These are phyloP conservation scores for Lateolabrax maculatus DNA, from an alignment of 2,797 vertebrate genomes.

Conservation along the genomic window DNA sequence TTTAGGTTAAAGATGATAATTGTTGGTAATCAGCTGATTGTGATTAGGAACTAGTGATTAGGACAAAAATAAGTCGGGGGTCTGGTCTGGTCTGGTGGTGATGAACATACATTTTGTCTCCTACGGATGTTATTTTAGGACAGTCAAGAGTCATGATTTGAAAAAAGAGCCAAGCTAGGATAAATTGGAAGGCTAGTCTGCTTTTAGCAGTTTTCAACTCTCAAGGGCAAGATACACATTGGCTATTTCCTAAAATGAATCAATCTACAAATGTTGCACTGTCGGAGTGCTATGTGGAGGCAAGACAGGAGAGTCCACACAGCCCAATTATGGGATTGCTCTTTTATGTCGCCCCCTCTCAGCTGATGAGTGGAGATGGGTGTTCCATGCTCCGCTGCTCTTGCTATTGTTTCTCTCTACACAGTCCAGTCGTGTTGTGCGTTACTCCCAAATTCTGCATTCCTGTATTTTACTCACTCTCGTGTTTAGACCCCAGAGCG, in stretches of 20 bases:
- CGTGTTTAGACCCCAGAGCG: conserved; percentile 49
- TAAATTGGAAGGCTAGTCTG: background rate
- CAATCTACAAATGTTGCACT: conserved; percentile 24
- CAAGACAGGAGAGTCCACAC: conserved; percentile 46
- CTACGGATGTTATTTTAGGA: background rate
- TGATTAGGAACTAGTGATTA: conserved; percentile 48
- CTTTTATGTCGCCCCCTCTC: conserved; percentile 57
- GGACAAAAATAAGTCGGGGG: conserved; percentile 34
- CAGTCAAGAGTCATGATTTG: background rate
- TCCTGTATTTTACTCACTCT: conserved; percentile 64
- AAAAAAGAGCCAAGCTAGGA: background rate
- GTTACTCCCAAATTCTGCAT: conserved; percentile 53
- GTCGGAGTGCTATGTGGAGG: conserved; percentile 24
- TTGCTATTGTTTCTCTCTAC: conserved; percentile 67
- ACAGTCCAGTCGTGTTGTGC: conserved; percentile 38
- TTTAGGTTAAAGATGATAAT: conserved; percentile 44
- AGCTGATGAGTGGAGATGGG: conserved; percentile 62
- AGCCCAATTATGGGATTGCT: conserved; percentile 67
- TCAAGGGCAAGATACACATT: background rate
- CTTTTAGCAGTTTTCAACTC: background rate
- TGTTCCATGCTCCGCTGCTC: conserved; percentile 57
- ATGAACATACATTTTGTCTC: conserved; percentile 18
- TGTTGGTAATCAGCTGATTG: conserved; percentile 43
- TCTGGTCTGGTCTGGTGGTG: conserved; percentile 5
- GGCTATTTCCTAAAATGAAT: conserved; percentile 39